Evolutionary conservation across 2,797 vertebrate genomes (phyloP).

Genomic region (Lutra lutra): DNA sequence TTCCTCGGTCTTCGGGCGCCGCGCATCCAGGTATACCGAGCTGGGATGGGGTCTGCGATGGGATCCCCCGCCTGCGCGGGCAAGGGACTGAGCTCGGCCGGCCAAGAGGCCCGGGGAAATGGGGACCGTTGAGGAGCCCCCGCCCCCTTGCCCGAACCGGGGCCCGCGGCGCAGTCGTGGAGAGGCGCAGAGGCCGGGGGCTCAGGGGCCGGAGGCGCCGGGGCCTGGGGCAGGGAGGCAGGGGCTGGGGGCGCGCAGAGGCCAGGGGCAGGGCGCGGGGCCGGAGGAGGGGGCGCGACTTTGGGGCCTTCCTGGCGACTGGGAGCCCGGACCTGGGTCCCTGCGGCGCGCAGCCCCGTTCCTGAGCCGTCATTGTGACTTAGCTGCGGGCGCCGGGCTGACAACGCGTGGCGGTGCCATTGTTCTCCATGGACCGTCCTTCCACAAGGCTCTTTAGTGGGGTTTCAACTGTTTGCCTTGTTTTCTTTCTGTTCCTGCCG

Average conservation of each 20-base stretch:
- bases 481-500: neutral
- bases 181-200: neutral
- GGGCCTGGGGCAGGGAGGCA: neutral
- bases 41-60: neutral
- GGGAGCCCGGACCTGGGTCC: neutral
- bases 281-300: neutral
- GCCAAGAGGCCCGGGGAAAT: neutral
- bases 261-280: neutral
- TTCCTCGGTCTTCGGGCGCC: neutral
- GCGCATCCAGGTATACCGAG: constrained; percentile 77
- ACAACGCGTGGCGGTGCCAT: neutral
- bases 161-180: neutral
- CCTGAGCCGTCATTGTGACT: neutral
- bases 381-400: neutral
- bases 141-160: neutral
- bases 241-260: neutral
- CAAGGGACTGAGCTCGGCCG: neutral
- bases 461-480: neutral
- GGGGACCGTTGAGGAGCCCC: neutral
- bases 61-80: neutral
- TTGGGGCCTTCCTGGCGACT: neutral
- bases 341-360: neutral
- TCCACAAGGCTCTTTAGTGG: neutral
- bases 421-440: neutral
- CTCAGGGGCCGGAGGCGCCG: neutral